A percentile compares a stretch with the other conserved stretches of the same genome.
phyloP scores from a whole-genome alignment of 2,797 vertebrate species.

The Peromyscus nudipes region DNA sequence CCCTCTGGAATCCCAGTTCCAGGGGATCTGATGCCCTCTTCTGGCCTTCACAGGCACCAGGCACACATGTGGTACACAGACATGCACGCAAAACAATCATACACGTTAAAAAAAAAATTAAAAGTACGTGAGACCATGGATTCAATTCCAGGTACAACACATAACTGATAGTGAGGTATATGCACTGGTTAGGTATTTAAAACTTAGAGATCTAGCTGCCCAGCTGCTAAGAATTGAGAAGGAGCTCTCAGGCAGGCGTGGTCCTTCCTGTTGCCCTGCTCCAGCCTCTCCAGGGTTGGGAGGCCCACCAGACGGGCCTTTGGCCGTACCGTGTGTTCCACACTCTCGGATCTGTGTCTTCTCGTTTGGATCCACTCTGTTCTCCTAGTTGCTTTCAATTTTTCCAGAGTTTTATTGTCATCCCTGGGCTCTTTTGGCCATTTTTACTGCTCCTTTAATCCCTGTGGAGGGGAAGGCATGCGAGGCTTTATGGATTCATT shows the following conservation, averaged over 20 bases:
- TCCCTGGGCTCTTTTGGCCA: neutral
- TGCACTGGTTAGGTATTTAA: neutral
- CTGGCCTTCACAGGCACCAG: neutral
- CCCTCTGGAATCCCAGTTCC: neutral
- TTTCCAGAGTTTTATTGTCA: neutral
- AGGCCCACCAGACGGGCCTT: neutral
- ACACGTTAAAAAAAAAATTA: too few relatives aligned
- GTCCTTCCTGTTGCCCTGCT: neutral
- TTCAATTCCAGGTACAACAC: neutral
- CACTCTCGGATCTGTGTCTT: neutral
- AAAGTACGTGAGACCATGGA: neutral
- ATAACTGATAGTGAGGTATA: neutral
- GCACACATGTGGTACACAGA: neutral
- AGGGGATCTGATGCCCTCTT: neutral
- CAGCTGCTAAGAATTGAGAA: neutral
- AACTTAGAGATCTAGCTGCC: constrained; percentile 21
- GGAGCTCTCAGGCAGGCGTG: rapidly evolving
- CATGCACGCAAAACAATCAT: neutral
- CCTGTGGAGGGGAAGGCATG: neutral
- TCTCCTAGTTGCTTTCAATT: neutral
- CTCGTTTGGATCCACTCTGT: neutral
- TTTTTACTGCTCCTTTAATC: neutral
- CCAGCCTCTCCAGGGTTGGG: neutral
- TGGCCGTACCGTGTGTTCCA: neutral
- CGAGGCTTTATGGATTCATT: neutral